A percentile compares a stretch with the other conserved stretches of the same genome.
Evolutionary conservation across 2,888 invertebrate genomes (phyloP).

Genomic region (Athripsodes cinereus): DNA sequence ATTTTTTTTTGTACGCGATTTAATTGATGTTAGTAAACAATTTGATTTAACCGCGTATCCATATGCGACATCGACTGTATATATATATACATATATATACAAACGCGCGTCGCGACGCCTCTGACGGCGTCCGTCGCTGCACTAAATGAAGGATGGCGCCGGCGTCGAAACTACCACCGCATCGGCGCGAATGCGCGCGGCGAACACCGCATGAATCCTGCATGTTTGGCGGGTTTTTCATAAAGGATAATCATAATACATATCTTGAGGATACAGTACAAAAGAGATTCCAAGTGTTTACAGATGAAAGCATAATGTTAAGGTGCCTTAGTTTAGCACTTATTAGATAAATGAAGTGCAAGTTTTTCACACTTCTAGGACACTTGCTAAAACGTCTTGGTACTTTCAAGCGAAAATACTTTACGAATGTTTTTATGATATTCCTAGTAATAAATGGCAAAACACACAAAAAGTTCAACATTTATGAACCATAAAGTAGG

Average conservation of each 20-base stretch:
- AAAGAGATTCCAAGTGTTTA: neutral
- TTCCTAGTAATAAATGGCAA: too few species aligned
- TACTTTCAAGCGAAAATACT: too few species aligned
- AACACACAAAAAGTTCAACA: too few species aligned
- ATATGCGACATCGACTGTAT: neutral
- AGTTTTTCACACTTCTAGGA: too few species aligned
- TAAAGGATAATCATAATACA: neutral
- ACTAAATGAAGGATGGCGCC: constrained; percentile 6
- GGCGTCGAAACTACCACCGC: constrained; percentile 10
- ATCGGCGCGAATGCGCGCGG: constrained; percentile 13
- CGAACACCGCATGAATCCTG: constrained; percentile 15
- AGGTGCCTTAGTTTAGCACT: too few species aligned
- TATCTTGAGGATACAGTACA: neutral
- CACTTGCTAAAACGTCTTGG: too few species aligned
- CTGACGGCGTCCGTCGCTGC: constrained; percentile 19
- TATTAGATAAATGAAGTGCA: too few species aligned
- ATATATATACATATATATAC: neutral
- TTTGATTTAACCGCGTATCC: neutral
- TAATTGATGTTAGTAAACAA: constrained; percentile 16
- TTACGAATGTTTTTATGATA: too few species aligned
- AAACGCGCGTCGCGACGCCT: constrained; percentile 11
- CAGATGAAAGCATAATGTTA: neutral
- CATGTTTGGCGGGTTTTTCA: constrained; percentile 5
- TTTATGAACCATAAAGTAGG: too few species aligned
- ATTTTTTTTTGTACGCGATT: neutral